Conservation (phyloP, 1,140 invertebrate species). For the Bicyclus anynana region DNA sequence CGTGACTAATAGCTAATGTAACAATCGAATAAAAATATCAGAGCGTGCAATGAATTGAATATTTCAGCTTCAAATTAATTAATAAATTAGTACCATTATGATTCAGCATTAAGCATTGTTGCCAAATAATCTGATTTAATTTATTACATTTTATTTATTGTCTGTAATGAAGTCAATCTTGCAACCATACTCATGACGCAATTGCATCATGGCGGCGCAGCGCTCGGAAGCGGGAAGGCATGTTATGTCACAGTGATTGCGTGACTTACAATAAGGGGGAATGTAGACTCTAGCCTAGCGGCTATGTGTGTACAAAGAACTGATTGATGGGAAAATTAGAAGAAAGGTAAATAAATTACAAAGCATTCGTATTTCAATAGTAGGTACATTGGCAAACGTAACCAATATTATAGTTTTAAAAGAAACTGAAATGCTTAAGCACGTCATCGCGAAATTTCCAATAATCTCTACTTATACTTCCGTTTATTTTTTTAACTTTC, state of each 20-base stretch:
- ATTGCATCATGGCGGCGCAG: conserved; percentile 15
- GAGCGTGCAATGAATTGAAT: too few relatives aligned
- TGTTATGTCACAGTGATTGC: conserved; percentile 30
- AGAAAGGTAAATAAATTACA: conserved; percentile 5
- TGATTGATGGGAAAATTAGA: neutral
- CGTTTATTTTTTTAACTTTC: too few relatives aligned
- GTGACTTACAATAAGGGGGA: conserved; percentile 28
- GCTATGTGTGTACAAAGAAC: conserved; percentile 2
- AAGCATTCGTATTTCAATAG: neutral
- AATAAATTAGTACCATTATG: neutral
- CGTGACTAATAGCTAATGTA: too few relatives aligned
- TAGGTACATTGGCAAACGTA: neutral
- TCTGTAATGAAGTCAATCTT: conserved; percentile 7
- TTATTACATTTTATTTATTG: neutral
- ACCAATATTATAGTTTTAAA: too few relatives aligned
- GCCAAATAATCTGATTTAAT: neutral
- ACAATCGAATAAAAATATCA: too few relatives aligned
- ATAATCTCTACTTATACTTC: too few relatives aligned
- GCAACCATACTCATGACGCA: conserved; percentile 20
- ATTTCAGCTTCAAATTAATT: neutral
- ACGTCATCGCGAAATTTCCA: too few relatives aligned
- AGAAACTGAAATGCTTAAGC: too few relatives aligned
- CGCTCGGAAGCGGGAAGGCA: conserved; percentile 35
- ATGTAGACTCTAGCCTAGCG: conserved; percentile 4
- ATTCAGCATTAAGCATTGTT: neutral